phyloP scores from a whole-genome alignment of 1,140 invertebrate species.

The Drosophila nasuta region DNA sequence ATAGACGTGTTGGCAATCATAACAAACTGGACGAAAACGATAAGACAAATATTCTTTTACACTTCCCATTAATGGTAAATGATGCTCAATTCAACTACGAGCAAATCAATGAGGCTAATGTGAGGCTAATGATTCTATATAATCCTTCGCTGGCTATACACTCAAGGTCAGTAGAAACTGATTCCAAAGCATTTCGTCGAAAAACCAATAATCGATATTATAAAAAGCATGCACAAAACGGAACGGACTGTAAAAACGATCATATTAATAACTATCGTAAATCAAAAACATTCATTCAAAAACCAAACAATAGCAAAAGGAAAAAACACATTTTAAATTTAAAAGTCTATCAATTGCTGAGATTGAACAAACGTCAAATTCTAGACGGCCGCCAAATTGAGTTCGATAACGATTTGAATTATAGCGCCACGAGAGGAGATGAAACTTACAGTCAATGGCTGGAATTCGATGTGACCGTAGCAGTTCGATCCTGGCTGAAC shows the following conservation, averaged over 20 bases:
- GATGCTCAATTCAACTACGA: slow-evolving; percentile 42
- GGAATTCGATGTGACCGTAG: slow-evolving; percentile 86
- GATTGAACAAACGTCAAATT: slow-evolving; percentile 47
- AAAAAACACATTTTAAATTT: slow-evolving; percentile 54
- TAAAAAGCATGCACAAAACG: background rate
- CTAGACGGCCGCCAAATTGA: slow-evolving; percentile 61
- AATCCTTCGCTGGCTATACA: slow-evolving; percentile 51
- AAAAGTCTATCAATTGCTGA: slow-evolving; percentile 71
- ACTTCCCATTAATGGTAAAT: slow-evolving; percentile 59
- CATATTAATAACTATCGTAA: background rate
- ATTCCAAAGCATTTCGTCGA: too few relatives aligned
- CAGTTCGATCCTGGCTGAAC: slow-evolving; percentile 85
- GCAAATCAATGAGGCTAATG: slow-evolving; percentile 77
- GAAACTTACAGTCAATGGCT: slow-evolving; percentile 85
- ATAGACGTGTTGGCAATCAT: background rate
- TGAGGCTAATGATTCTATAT: slow-evolving; percentile 74
- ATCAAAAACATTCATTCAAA: background rate
- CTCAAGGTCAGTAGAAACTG: too few relatives aligned
- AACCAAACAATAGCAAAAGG: background rate
- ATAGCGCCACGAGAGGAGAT: slow-evolving; percentile 41
- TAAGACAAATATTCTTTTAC: slow-evolving; percentile 61
- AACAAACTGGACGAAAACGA: slow-evolving; percentile 13
- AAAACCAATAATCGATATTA: background rate
- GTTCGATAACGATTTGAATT: slow-evolving; percentile 50
- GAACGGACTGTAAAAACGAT: slow-evolving; percentile 23